Conservation (phyloP, 64 coral and sea anemone species). For the Stichodactyla mertensii region DNA sequence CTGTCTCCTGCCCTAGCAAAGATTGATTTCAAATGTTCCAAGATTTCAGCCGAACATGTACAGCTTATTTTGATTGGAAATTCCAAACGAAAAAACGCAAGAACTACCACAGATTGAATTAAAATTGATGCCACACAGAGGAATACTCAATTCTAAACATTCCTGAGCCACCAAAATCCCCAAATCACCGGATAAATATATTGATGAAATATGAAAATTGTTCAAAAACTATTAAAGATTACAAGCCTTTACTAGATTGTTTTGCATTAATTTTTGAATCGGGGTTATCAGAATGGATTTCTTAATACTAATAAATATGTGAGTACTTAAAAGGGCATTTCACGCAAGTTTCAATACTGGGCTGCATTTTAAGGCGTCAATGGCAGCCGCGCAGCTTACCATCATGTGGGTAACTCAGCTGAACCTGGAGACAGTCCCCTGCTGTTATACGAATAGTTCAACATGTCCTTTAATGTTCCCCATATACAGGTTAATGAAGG, state of each 20-base stretch:
- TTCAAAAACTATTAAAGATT: background rate
- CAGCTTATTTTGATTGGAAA: background rate
- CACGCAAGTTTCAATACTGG: no score
- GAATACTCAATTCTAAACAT: background rate
- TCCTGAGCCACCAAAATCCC: background rate
- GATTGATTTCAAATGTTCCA: background rate
- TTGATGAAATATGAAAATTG: background rate
- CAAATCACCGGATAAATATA: background rate
- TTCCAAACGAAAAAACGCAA: background rate
- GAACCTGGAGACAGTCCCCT: no score
- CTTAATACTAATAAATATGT: no score
- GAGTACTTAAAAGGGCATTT: no score
- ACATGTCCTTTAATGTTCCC: no score
- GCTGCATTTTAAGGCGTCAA: no score
- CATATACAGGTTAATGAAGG: no score
- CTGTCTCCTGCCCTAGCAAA: conserved; percentile 5
- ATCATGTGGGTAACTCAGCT: no score
- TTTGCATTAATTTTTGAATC: background rate
- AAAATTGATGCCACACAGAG: background rate
- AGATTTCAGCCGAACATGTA: background rate
- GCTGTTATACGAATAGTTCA: no score
- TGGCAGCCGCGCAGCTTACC: no score
- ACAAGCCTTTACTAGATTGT: background rate
- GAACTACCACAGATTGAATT: background rate
- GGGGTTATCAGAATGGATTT: no score